Evolutionary conservation across 2,797 vertebrate species (phyloP).

Genomic region (Myotis planiceps): DNA sequence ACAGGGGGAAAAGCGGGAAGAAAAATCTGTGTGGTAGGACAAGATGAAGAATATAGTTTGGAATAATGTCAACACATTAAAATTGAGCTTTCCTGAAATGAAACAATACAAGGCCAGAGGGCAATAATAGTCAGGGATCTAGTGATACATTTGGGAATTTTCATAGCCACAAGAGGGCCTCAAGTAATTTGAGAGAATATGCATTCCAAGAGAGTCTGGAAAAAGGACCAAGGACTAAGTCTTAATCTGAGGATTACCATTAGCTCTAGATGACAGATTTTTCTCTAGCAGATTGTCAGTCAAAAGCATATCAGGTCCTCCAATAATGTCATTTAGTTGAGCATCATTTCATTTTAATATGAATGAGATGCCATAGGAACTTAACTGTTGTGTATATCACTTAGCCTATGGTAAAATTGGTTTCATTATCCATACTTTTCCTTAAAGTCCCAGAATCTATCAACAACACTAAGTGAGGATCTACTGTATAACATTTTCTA

Average conservation of each 20-base stretch:
- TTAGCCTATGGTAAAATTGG: not conserved
- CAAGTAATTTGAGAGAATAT: not conserved
- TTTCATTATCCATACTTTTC: not conserved
- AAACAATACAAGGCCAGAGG: not conserved
- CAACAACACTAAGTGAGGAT: not conserved
- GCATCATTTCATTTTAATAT: not conserved
- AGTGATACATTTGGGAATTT: slow-evolving; percentile 7
- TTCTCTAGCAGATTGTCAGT: not conserved
- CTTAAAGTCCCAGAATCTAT: not conserved
- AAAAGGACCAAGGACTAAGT: not conserved
- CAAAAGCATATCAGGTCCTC: not conserved
- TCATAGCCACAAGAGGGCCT: slow-evolving; percentile 56
- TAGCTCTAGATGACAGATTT: not conserved
- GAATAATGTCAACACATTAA: slow-evolving; percentile 38
- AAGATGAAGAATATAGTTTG: not conserved
- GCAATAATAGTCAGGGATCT: not conserved
- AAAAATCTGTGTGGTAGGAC: not conserved
- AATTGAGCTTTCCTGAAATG: slow-evolving; percentile 7
- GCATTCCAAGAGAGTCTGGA: not conserved
- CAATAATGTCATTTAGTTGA: not conserved
- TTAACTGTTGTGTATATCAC: not conserved
- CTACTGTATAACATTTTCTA: not conserved
- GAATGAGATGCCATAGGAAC: not conserved
- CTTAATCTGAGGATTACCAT: not conserved
- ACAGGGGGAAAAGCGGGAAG: not conserved